These are phyloP conservation scores for Actinostola sp. DNA, from an alignment of 92 coral and sea anemone species.

Conservation along the genomic window DNA sequence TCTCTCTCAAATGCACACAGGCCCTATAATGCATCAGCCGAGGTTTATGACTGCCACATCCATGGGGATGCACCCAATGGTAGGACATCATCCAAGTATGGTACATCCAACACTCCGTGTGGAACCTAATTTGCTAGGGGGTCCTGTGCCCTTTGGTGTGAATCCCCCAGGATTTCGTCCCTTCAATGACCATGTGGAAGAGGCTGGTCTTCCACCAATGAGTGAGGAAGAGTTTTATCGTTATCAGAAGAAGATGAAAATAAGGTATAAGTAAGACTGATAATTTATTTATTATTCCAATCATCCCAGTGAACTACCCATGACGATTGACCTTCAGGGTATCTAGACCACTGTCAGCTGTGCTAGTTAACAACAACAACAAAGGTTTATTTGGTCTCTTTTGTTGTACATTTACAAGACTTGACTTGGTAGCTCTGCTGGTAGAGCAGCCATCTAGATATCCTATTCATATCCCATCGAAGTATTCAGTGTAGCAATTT, in stretches of 20 bases:
- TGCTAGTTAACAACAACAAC: too few species aligned
- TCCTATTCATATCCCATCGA: too few species aligned
- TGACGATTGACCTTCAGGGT: too few species aligned
- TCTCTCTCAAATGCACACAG: constrained; percentile 15
- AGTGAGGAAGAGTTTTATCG: constrained; percentile 80
- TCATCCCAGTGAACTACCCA: too few species aligned
- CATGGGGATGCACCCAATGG: constrained; percentile 33
- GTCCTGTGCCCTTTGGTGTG: constrained; percentile 46
- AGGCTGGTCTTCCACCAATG: constrained; percentile 77
- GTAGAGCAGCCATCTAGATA: too few species aligned
- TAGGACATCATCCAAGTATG: constrained; percentile 26
- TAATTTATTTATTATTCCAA: too few species aligned
- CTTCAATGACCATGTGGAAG: constrained; percentile 52
- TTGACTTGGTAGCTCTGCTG: too few species aligned
- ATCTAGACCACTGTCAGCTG: too few species aligned
- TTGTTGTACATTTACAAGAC: too few species aligned
- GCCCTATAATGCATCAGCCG: constrained; percentile 47
- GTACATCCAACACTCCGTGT: constrained; percentile 45
- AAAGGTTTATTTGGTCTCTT: too few species aligned
- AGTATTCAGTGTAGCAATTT: too few species aligned
- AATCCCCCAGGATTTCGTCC: constrained; percentile 36
- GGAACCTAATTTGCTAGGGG: constrained; percentile 39
- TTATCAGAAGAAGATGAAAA: constrained; percentile 44
- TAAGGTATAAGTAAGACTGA: too few species aligned
- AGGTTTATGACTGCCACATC: constrained; percentile 34